Base-by-base conservation (phyloP, 2,797 vertebrate genomes). In the Antennarius maculatus region DNA sequence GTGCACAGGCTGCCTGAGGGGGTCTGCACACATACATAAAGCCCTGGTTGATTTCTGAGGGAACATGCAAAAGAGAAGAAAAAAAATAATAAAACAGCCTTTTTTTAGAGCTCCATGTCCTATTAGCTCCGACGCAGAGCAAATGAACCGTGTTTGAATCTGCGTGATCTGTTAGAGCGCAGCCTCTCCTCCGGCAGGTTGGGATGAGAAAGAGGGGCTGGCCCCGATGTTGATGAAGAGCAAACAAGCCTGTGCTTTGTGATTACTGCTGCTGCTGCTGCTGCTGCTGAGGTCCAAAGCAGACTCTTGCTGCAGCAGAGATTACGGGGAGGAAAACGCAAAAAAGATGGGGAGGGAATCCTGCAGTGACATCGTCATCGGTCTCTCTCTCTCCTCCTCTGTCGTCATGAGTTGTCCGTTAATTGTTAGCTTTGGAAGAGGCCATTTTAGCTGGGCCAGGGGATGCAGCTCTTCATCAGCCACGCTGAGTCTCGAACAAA, bases 141-240 rank as follows among this genome's bases (percentile, higher is more conserved):
- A 90, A 90, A 90, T 84, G 86, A 88, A 88, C 83, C 85, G 81
- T 89, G 86, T 86, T 85, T 83, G 87, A 92, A 91, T 90, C 79
- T 80, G 83, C 76, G 69, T 88, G 84, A 88, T 89, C 85, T 83
- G 81, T 67, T 74, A 71, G 77, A 87, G 83, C 81, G 31, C 50
- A 70, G 86, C 77, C 80, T 92, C 81, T 90, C 87, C 86, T 79
- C 83, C 74, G 80, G 86, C 84, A 85, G 86, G 89, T 85, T 76
- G 82, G 73, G 70, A 75, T 75, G 83, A 80, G 79, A 76, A 73
- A 74, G 64, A 74, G 71, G 70, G 67, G 68, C 83, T 12, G 51
- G 76, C 76, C 76, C 74, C 78, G 83, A 86, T 80, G 79, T 62
- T 76, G 82, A 84, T 84, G 81, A 80, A 84, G 80, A 88, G 85